These are phyloP conservation scores for Junonia oenone DNA, from an alignment of 2,888 invertebrate species.

Conservation along the genomic window DNA sequence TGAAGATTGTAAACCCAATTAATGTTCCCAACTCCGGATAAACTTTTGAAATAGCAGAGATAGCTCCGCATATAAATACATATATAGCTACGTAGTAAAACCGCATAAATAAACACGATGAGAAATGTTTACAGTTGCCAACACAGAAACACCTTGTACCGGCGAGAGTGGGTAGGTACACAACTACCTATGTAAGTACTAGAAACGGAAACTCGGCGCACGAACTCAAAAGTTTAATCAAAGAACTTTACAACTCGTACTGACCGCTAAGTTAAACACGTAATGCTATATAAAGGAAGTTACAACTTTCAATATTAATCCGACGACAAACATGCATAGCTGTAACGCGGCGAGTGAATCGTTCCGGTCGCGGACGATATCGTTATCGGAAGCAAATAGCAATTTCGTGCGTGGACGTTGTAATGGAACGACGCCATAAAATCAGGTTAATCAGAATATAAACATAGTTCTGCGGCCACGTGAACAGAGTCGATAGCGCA, in stretches of 20 bases:
- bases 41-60: conserved; percentile 12
- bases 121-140: conserved; percentile 19
- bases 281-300: too few species aligned
- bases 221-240: conserved; percentile 35
- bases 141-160: conserved; percentile 16
- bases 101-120: conserved; percentile 22
- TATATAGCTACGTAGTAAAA: conserved; percentile 12
- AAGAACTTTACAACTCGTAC: conserved; percentile 26
- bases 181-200: too few species aligned
- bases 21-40: conserved; percentile 11
- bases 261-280: conserved; percentile 17
- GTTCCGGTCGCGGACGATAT: neutral
- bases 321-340: conserved; percentile 26
- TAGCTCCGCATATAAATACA: conserved; percentile 9
- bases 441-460: conserved; percentile 24
- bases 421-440: conserved; percentile 11
- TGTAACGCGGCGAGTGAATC: conserved; percentile 5
- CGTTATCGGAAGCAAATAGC: neutral
- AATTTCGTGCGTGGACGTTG: conserved; percentile 3
- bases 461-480: conserved; percentile 29
- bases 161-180: conserved; percentile 4
- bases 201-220: conserved; percentile 16
- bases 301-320: conserved; percentile 31
- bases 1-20: conserved; percentile 15
- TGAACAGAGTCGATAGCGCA: conserved; percentile 24